Evolutionary conservation across 2,113 vertebrate genomes (phyloP).

Genomic region (Phodopus roborovskii): DNA sequence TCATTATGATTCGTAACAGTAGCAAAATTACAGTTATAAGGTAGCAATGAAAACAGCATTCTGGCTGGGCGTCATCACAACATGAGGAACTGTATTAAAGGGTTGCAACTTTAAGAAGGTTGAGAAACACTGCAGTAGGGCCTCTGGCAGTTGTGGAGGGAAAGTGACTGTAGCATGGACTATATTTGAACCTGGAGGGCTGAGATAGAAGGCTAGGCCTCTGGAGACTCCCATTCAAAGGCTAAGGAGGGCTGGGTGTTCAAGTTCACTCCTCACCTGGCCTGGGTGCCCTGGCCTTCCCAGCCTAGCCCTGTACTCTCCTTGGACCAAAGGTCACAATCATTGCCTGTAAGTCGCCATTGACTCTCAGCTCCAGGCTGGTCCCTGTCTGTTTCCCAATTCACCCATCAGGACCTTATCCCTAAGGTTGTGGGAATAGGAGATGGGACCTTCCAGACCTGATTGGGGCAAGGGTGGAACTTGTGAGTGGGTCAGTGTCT

Average conservation of each 20-base stretch:
- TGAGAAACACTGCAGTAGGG: neutral
- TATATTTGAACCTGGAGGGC: accelerated
- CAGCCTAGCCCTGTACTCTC: neutral
- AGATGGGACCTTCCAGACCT: neutral
- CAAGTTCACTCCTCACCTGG: neutral
- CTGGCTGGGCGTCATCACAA: neutral
- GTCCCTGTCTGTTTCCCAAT: neutral
- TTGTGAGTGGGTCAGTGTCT: neutral
- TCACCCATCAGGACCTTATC: neutral
- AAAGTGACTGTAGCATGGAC: neutral
- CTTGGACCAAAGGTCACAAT: neutral
- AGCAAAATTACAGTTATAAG: neutral
- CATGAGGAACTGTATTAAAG: neutral
- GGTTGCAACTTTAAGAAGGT: neutral
- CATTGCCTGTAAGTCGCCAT: neutral
- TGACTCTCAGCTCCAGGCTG: neutral
- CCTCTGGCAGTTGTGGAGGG: neutral
- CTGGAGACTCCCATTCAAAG: neutral
- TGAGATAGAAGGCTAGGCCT: neutral
- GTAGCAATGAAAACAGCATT: neutral
- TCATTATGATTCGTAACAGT: neutral
- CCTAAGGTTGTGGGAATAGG: neutral
- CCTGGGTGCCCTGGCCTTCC: neutral
- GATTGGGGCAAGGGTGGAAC: neutral
- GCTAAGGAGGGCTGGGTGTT: accelerated